These are phyloP conservation scores for Samia ricini DNA, from an alignment of 1,140 invertebrate species.

Conservation along the genomic window DNA sequence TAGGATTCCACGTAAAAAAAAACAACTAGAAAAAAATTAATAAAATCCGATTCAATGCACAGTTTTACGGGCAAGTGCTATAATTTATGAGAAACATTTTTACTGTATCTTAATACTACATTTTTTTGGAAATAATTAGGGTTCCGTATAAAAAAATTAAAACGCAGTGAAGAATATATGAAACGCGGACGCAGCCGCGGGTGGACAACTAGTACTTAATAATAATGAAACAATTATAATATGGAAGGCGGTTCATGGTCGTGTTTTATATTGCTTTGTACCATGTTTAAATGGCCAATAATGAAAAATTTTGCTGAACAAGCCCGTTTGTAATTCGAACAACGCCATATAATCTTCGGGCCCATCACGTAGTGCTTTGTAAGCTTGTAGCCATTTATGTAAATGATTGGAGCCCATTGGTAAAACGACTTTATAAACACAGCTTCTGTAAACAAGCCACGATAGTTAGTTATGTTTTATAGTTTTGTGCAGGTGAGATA, in stretches of 20 bases:
- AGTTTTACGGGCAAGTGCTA: too few species aligned
- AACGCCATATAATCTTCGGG: slow-evolving; percentile 34
- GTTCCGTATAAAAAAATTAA: too few species aligned
- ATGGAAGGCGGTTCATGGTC: slow-evolving; percentile 1
- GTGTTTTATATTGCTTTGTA: neutral
- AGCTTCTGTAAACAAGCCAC: neutral
- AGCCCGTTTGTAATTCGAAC: slow-evolving; percentile 13
- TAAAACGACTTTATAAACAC: slow-evolving; percentile 3
- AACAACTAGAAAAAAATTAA: too few species aligned
- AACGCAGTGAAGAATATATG: too few species aligned
- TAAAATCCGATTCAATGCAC: too few species aligned
- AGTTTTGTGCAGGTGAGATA: too few species aligned
- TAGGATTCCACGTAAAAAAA: too few species aligned
- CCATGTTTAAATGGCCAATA: neutral
- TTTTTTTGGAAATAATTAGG: too few species aligned
- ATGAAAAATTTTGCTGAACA: slow-evolving; percentile 8
- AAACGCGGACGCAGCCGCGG: too few species aligned
- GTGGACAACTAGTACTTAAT: too few species aligned
- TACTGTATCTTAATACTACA: too few species aligned
- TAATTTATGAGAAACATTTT: too few species aligned
- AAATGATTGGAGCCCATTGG: slow-evolving; percentile 16
- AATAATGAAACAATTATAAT: neutral
- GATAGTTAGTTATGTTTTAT: neutral
- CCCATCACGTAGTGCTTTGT: slow-evolving; percentile 25
- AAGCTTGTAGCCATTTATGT: slow-evolving; percentile 30